Evolutionary conservation across 2,113 vertebrate species (phyloP).

Genomic region (Danio rerio): DNA sequence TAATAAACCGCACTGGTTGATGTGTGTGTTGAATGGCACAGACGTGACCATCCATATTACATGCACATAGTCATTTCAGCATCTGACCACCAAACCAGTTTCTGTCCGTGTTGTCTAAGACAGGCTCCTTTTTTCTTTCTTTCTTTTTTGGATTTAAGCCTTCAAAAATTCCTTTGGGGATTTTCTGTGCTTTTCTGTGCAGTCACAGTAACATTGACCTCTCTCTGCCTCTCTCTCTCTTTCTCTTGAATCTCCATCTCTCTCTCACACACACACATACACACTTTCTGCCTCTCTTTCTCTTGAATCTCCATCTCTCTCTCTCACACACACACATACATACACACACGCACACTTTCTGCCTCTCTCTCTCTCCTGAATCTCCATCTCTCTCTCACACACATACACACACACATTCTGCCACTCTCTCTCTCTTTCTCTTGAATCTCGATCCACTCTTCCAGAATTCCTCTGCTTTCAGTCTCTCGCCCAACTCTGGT

Average conservation of each 20-base stretch:
- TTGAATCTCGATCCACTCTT: neutral
- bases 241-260: neutral
- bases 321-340: neutral
- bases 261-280: neutral
- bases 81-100: neutral
- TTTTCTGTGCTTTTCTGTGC: constrained; percentile 74
- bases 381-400: constrained; percentile 45
- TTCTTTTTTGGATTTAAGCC: constrained; percentile 74
- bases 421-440: neutral
- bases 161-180: constrained; percentile 79
- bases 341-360: no score
- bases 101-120: constrained; percentile 52
- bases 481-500: constrained; percentile 38
- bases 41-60: constrained; percentile 1
- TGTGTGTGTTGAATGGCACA: neutral
- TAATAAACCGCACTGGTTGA: neutral
- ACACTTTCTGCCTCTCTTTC: neutral
- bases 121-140: constrained; percentile 21
- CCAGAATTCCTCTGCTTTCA: constrained; percentile 5
- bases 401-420: no score
- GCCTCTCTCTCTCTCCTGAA: neutral
- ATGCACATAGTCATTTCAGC: constrained; percentile 13
- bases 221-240: constrained; percentile 48
- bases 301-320: constrained; percentile 48
- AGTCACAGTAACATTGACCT: constrained; percentile 70